Evolutionary conservation across 2,113 vertebrate genomes (phyloP), one percentile per base, ranked within the genome.

Genomic region (Uropsilus gracilis): DNA sequence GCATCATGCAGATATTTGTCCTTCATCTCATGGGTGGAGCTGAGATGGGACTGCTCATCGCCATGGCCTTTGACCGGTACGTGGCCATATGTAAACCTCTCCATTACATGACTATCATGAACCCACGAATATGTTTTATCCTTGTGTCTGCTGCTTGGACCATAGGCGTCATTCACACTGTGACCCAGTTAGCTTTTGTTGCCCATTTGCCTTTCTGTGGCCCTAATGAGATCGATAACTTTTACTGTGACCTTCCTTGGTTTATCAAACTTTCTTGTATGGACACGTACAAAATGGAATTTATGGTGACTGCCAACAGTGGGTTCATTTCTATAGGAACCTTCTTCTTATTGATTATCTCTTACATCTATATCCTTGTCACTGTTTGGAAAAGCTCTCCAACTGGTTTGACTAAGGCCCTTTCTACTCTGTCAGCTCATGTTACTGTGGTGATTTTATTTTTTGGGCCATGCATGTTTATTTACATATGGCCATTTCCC

Each of bases 1-100:
- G 96, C 59, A 32, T 98, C 12, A 44, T 94, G 8, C 96, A 98
- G n/a, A 90, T 98, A 59, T 98, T 97, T 89, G 69, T 69, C 9
- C 86, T 98, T 48, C 95, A 97, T 11, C 34, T 94, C 6, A 13
- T 97, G 1, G 95, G 95, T 73, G 90, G 76, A 10, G 72, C 86
- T 24, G 97, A 98, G 92, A 97, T 96, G 63, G 77, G 92, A 0
- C 4, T 97, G 2, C 90, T 97, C 2, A 57, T 89, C 3, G 22
- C 81, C 37, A 98, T 98, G 97, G 94, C 95, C 30, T 78, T 96
- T 28, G 96, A 98, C 59, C 1, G 73, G 9, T 97, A 93, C 9
- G 83, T 91, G 22, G 94, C 96, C 76, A 94, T 97, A 42, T 97
- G 85, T 57, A 95, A 69, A 32, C 95, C 97, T 18, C 69, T 97